Evolutionary conservation across 2,888 invertebrate species (phyloP).

Genomic region (Deladenus siricidicola): DNA sequence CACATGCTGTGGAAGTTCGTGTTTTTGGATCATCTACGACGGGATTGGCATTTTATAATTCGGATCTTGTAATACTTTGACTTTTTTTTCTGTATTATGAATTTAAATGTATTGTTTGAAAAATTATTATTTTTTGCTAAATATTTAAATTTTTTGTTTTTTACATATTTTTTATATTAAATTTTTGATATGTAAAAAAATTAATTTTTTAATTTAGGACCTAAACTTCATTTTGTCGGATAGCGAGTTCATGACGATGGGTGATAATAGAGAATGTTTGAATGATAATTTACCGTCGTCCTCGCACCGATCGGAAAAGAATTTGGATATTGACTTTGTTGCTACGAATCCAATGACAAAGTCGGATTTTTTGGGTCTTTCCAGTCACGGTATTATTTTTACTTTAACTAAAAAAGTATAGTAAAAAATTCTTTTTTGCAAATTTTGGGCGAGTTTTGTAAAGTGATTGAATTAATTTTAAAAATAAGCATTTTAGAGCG

Average conservation of each 20-base stretch:
- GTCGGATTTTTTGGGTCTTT: slow-evolving; percentile 6
- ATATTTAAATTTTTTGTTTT: too few relatives aligned
- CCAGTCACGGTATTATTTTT: slow-evolving; percentile 7
- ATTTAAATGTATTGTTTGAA: slow-evolving; percentile 6
- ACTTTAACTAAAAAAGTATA: not conserved
- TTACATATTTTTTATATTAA: not conserved
- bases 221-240: slow-evolving; percentile 11
- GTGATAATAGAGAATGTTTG: not conserved
- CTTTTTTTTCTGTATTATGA: not conserved
- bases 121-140: too few relatives aligned
- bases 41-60: slow-evolving; percentile 19
- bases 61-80: slow-evolving; percentile 17
- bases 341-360: slow-evolving; percentile 2
- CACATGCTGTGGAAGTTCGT: not conserved
- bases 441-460: too few relatives aligned
- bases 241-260: not conserved
- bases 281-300: not conserved
- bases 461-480: too few relatives aligned
- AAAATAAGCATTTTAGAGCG: slow-evolving; percentile 19
- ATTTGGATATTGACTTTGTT: not conserved
- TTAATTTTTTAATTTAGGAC: slow-evolving; percentile 14
- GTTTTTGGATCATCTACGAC: slow-evolving; percentile 23
- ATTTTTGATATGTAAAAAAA: too few relatives aligned
- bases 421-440: too few relatives aligned
- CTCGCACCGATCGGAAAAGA: not conserved